phyloP scores from a whole-genome alignment of 1,140 invertebrate genomes.

The Leptoteleia sp. region DNA sequence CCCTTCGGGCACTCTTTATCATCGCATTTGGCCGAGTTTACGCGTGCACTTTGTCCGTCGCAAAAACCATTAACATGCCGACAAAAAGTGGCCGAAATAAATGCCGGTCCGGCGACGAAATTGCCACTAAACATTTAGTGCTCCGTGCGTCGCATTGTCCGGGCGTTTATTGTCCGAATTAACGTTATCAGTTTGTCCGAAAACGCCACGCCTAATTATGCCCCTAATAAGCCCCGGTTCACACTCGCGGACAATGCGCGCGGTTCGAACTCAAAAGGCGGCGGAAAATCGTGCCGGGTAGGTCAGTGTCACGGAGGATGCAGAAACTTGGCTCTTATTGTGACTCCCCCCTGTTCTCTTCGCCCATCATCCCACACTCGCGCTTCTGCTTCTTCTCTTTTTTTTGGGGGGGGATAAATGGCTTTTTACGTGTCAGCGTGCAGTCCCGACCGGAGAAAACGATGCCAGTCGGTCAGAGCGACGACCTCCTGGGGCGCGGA shows the following conservation, averaged over 20 bases:
- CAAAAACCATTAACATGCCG: constrained; percentile 42
- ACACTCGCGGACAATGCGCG: constrained; percentile 18
- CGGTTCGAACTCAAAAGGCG: constrained; percentile 5
- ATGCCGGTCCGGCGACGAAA: constrained; percentile 23
- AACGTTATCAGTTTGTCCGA: constrained; percentile 47
- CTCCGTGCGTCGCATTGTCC: constrained; percentile 13
- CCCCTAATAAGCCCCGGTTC: constrained; percentile 26
- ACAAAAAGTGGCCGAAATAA: constrained; percentile 39
- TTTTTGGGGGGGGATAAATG: constrained; percentile 46
- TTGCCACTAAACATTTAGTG: constrained; percentile 47
- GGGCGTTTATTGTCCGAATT: constrained; percentile 26
- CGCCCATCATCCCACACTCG: too few species aligned
- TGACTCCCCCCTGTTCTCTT: background rate
- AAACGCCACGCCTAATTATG: constrained; percentile 42
- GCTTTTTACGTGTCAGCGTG: constrained; percentile 64
- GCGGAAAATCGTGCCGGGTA: constrained; percentile 42
- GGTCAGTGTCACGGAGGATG: constrained; percentile 49
- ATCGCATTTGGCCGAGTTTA: constrained; percentile 31
- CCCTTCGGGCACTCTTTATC: constrained; percentile 10
- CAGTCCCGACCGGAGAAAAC: constrained; percentile 39
- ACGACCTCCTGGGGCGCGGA: constrained; percentile 70
- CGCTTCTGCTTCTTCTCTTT: constrained; percentile 22
- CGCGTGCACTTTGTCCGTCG: constrained; percentile 19
- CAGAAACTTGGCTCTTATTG: constrained; percentile 9
- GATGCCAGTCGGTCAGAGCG: constrained; percentile 56